Evolutionary conservation across 2,888 invertebrate species (phyloP).

Genomic region (Microplitis deprimator): DNA sequence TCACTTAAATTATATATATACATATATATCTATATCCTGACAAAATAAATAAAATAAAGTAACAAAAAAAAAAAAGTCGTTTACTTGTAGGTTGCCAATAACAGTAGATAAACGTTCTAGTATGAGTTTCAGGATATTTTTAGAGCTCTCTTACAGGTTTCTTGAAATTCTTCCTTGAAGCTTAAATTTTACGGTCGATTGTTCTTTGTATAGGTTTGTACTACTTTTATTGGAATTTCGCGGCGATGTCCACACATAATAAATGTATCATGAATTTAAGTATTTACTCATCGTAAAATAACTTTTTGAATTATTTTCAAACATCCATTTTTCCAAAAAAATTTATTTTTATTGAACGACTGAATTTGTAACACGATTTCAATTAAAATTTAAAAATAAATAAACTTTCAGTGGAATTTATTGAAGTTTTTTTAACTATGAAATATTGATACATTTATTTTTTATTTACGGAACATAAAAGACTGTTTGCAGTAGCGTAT

Average conservation of each 20-base stretch:
- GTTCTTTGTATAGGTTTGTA: background rate
- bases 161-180: background rate
- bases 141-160: background rate
- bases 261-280: background rate
- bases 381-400: too few species aligned
- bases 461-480: background rate
- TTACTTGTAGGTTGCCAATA: background rate
- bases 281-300: background rate
- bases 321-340: background rate
- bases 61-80: background rate
- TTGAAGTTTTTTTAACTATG: too few species aligned
- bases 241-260: background rate
- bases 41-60: background rate
- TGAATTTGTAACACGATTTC: too few species aligned
- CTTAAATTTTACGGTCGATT: background rate
- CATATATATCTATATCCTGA: background rate
- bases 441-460: background rate
- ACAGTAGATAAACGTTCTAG: background rate
- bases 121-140: background rate
- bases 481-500: background rate
- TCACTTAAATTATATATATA: too few species aligned
- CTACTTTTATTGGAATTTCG: background rate
- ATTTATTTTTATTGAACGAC: too few species aligned
- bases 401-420: too few species aligned
- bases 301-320: background rate